These are phyloP conservation scores for Blastobasis adustella DNA, from an alignment of 2,888 invertebrate species.

Conservation along the genomic window DNA sequence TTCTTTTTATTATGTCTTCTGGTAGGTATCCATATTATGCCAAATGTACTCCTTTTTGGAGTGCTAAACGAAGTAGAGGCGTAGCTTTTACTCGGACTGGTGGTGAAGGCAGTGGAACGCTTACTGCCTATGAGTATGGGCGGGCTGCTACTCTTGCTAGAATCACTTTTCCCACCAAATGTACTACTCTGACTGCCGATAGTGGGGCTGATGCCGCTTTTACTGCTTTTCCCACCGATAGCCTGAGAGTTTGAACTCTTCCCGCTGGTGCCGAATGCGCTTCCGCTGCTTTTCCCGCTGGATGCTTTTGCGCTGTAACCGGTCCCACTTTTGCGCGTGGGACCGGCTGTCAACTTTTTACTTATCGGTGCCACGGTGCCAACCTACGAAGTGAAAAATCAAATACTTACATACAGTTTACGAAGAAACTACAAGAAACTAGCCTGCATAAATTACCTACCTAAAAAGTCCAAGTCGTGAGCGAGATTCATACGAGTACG, in stretches of 20 bases:
- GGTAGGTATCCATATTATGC: slow-evolving; percentile 59
- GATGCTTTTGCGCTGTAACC: slow-evolving; percentile 22
- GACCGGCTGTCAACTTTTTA: slow-evolving; percentile 37
- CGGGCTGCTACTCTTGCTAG: background rate
- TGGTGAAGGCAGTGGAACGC: slow-evolving; percentile 4
- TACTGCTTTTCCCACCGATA: slow-evolving; percentile 5
- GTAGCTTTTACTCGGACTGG: slow-evolving; percentile 32
- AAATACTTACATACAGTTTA: background rate
- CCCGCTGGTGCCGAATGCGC: background rate
- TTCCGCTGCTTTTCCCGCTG: slow-evolving; percentile 11
- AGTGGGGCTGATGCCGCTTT: slow-evolving; percentile 12
- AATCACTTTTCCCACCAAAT: slow-evolving; percentile 2
- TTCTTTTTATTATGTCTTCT: slow-evolving; percentile 50
- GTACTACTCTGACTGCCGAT: background rate
- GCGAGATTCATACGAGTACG: too few species aligned
- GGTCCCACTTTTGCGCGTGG: slow-evolving; percentile 39
- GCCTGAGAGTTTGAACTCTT: background rate
- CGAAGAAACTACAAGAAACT: too few species aligned
- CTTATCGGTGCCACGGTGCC: slow-evolving; percentile 40
- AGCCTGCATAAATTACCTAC: too few species aligned
- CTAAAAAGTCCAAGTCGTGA: too few species aligned
- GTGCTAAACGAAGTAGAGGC: slow-evolving; percentile 25
- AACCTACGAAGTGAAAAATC: background rate
- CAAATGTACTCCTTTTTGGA: slow-evolving; percentile 44
- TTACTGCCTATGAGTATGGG: slow-evolving; percentile 18